phyloP scores from a whole-genome alignment of 2,888 invertebrate species.

The Syritta pipiens region DNA sequence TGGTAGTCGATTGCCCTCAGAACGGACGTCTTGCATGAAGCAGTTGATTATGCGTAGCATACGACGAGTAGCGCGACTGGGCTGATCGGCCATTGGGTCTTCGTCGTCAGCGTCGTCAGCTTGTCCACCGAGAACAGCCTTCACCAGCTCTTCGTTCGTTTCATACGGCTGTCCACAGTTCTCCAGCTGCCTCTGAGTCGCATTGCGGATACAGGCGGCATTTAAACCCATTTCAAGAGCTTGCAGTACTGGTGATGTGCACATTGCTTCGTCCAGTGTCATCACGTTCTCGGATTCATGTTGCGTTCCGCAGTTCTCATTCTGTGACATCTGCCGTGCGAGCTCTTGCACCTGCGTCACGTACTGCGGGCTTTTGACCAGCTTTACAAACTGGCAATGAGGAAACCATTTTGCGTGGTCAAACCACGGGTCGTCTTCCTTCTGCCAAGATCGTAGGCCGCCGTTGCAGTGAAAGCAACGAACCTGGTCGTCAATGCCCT shows the following conservation, averaged over 20 bases:
- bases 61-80: conserved; percentile 53
- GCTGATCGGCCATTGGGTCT: conserved; percentile 2
- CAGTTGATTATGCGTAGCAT: conserved; percentile 69
- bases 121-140: conserved; percentile 86
- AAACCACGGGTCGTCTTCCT: conserved; percentile 93
- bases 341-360: conserved; percentile 81
- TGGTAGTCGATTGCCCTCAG: conserved; percentile 1
- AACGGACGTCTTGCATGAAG: conserved; percentile 25
- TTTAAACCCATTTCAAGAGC: conserved; percentile 83
- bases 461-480: conserved; percentile 97
- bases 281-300: conserved; percentile 55
- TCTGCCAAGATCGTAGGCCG: conserved; percentile 93
- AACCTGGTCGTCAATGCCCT: conserved; percentile 85
- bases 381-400: conserved; percentile 89
- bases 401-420: conserved; percentile 98
- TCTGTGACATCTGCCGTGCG: conserved; percentile 60
- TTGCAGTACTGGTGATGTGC: conserved; percentile 79
- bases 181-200: conserved; percentile 81
- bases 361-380: conserved; percentile 90
- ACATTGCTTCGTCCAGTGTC: conserved; percentile 79
- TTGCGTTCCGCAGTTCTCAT: conserved; percentile 44
- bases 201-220: conserved; percentile 81
- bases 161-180: conserved; percentile 83
- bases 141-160: conserved; percentile 85
- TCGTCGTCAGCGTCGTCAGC: conserved; percentile 77